These are phyloP conservation scores for Empis livida DNA, from an alignment of 2,888 invertebrate species.

Conservation along the genomic window DNA sequence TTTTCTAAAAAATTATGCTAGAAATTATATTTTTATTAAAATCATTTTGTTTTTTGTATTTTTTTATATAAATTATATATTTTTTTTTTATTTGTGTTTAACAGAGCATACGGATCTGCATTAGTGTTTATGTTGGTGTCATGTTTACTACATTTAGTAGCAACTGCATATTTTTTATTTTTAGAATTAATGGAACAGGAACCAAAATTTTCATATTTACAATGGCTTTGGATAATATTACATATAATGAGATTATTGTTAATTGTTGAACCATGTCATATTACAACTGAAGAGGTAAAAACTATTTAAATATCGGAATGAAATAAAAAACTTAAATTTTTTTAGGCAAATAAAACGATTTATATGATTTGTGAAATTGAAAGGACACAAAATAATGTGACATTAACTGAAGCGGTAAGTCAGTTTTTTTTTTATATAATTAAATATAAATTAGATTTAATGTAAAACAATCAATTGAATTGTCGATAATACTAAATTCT, in stretches of 20 bases:
- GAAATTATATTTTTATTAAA: background rate
- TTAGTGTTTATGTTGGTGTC: constrained; percentile 38
- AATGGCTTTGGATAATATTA: constrained; percentile 39
- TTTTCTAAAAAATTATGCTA: too few relatives aligned
- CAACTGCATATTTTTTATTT: constrained; percentile 43
- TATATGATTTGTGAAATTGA: constrained; percentile 38
- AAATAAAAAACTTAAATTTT: constrained; percentile 1
- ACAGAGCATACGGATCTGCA: constrained; percentile 36
- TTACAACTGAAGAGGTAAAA: constrained; percentile 36
- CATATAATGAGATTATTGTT: constrained; percentile 38
- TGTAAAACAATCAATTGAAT: too few relatives aligned
- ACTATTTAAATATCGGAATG: too few relatives aligned
- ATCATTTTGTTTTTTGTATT: background rate
- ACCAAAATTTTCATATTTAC: constrained; percentile 35
- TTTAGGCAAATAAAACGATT: constrained; percentile 35
- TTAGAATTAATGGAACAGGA: constrained; percentile 35
- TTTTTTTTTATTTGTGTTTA: background rate
- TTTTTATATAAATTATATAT: too few relatives aligned
- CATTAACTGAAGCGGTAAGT: constrained; percentile 29
- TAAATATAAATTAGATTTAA: too few relatives aligned
- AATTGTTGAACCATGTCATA: constrained; percentile 42
- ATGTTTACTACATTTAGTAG: constrained; percentile 42
- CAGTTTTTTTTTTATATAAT: background rate
- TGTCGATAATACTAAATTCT: too few relatives aligned
- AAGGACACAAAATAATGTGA: constrained; percentile 22